Conservation (phyloP, 2,888 invertebrate species). For the Callyntrura guangdongensis region DNA sequence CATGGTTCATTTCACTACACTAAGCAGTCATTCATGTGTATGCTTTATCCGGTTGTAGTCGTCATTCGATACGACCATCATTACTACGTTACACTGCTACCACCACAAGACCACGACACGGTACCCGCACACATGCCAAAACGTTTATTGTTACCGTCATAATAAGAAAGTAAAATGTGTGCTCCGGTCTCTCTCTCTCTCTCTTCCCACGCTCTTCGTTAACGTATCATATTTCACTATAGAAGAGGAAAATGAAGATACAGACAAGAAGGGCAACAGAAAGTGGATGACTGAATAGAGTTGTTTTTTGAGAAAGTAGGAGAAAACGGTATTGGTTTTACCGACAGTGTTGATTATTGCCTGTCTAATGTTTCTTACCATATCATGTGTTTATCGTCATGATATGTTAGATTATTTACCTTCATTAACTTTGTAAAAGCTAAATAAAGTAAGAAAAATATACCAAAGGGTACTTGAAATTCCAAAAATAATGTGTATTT, state of each 20-base stretch:
- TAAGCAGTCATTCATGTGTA: no score
- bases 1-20: no score
- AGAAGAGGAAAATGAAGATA: neutral
- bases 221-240: no score
- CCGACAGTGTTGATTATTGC: constrained; percentile 45
- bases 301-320: constrained; percentile 35
- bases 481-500: constrained; percentile 22
- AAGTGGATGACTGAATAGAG: no score
- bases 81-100: no score
- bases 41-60: no score
- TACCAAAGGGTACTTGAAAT: neutral
- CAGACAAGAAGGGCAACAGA: neutral
- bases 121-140: neutral
- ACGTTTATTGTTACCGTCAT: neutral
- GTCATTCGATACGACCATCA: no score
- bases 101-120: no score
- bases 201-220: no score
- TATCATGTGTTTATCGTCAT: constrained; percentile 53
- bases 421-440: constrained; percentile 26
- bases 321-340: constrained; percentile 5
- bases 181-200: no score
- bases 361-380: constrained; percentile 49
- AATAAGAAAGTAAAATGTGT: neutral
- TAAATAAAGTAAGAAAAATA: constrained; percentile 5
- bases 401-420: no score